These are phyloP conservation scores for Nephrocerus scutellatus DNA, from an alignment of 2,888 invertebrate genomes.

Conservation along the genomic window DNA sequence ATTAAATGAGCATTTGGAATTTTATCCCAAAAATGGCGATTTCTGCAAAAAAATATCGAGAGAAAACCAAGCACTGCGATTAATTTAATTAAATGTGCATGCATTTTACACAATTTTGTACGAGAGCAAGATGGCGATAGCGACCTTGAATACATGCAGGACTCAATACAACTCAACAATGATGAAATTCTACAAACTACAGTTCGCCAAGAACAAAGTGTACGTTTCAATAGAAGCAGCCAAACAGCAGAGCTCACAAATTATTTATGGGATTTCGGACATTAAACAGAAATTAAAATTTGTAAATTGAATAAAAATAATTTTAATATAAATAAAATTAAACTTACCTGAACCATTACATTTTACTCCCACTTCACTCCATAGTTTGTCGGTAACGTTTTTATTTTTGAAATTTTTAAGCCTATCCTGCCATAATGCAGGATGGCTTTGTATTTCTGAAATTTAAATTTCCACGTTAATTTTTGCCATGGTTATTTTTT, in stretches of 20 bases:
- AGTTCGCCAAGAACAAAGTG: neutral
- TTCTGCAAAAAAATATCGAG: constrained; percentile 13
- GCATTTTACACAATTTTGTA: constrained; percentile 15
- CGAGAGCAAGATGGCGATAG: constrained; percentile 11
- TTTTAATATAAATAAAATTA: neutral
- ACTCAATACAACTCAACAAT: constrained; percentile 10
- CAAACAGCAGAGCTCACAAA: constrained; percentile 2
- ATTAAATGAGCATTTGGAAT: constrained; percentile 9
- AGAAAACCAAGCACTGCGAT: constrained; percentile 13
- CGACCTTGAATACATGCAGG: constrained; percentile 13
- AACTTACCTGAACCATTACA: neutral
- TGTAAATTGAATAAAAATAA: constrained; percentile 1
- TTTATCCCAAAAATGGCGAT: constrained; percentile 4
- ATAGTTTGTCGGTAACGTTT: constrained; percentile 1
- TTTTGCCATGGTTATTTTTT: constrained; percentile 2
- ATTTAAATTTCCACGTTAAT: neutral
- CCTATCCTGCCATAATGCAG: constrained; percentile 5
- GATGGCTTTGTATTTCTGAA: constrained; percentile 3
- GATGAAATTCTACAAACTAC: no score
- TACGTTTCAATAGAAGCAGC: constrained; percentile 2
- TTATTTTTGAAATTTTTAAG: constrained; percentile 7
- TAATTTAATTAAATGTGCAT: constrained; percentile 9
- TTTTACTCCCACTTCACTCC: neutral
- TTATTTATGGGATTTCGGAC: constrained; percentile 3
- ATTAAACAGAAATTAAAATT: constrained; percentile 3